Percentiles rank a stretch among this genome's conserved stretches.
Conservation (phyloP, 2,888 invertebrate species). For the Chrysolina haemoptera region DNA sequence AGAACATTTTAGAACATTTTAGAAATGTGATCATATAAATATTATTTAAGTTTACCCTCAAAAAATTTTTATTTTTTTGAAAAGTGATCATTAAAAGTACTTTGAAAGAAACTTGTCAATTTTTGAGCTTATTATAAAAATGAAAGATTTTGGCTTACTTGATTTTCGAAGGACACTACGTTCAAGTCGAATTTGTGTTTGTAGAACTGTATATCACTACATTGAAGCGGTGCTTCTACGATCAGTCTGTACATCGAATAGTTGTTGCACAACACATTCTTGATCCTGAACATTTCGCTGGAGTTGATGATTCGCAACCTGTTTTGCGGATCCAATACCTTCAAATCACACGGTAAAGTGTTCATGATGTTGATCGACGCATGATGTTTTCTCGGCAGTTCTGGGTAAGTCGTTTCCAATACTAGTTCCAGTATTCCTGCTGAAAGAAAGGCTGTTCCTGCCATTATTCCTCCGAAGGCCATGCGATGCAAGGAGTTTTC, state of each 20-base stretch:
- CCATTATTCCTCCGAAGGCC: slow-evolving; percentile 81
- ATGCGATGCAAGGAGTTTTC: slow-evolving; percentile 81
- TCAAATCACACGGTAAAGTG: slow-evolving; percentile 75
- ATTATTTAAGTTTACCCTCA: too few relatives aligned
- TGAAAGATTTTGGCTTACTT: slow-evolving; percentile 50
- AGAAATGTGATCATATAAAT: too few relatives aligned
- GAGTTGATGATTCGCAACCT: slow-evolving; percentile 58
- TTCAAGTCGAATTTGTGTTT: slow-evolving; percentile 58
- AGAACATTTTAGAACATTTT: too few relatives aligned
- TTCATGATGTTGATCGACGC: slow-evolving; percentile 77
- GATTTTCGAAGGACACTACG: slow-evolving; percentile 61
- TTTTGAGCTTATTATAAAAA: too few relatives aligned
- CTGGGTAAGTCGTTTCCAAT: slow-evolving; percentile 69
- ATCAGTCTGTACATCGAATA: slow-evolving; percentile 61
- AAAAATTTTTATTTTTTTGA: too few relatives aligned
- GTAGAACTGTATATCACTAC: slow-evolving; percentile 62
- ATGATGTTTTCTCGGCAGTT: slow-evolving; percentile 64
- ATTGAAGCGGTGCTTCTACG: slow-evolving; percentile 63
- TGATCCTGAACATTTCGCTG: slow-evolving; percentile 62
- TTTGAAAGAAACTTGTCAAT: too few relatives aligned
- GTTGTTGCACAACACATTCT: slow-evolving; percentile 64
- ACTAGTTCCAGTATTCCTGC: slow-evolving; percentile 71
- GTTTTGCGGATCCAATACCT: slow-evolving; percentile 63
- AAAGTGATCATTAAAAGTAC: too few relatives aligned
- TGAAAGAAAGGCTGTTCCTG: slow-evolving; percentile 57